Percentiles rank a stretch among this genome's conserved stretches.
Evolutionary conservation across 2,113 vertebrate genomes (phyloP).

Genomic region (Aldabrachelys gigantea): DNA sequence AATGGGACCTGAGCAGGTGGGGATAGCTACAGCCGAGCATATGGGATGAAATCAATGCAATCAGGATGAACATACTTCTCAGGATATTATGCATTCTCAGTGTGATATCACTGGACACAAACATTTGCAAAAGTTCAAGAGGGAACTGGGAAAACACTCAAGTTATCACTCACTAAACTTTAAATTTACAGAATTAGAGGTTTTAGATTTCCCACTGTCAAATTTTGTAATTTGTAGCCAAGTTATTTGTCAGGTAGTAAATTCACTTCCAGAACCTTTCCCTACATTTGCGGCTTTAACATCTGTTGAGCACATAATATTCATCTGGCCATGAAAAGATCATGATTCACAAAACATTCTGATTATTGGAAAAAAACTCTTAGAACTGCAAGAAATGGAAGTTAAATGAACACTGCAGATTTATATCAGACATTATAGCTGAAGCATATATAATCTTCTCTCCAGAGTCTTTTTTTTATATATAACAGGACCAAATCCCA

Average conservation of each 20-base stretch:
- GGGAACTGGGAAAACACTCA: background rate
- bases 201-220: background rate
- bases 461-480: background rate
- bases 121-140: constrained; percentile 19
- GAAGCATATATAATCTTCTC: background rate
- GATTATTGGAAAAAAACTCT: background rate
- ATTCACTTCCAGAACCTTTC: background rate
- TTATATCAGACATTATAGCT: background rate
- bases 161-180: background rate
- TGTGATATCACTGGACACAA: background rate
- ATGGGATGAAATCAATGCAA: background rate
- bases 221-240: background rate
- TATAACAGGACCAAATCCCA: background rate
- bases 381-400: background rate
- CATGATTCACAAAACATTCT: background rate
- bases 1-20: background rate
- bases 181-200: constrained; percentile 11
- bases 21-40: constrained; percentile 14
- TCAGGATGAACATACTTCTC: constrained; percentile 27
- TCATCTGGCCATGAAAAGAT: background rate
- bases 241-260: background rate
- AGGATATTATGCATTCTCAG: constrained; percentile 10
- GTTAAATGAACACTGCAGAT: background rate
- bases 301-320: background rate
- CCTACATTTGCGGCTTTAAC: background rate